Evolutionary conservation across 1,140 invertebrate genomes (phyloP).

Genomic region (Drosophila tropicalis): DNA sequence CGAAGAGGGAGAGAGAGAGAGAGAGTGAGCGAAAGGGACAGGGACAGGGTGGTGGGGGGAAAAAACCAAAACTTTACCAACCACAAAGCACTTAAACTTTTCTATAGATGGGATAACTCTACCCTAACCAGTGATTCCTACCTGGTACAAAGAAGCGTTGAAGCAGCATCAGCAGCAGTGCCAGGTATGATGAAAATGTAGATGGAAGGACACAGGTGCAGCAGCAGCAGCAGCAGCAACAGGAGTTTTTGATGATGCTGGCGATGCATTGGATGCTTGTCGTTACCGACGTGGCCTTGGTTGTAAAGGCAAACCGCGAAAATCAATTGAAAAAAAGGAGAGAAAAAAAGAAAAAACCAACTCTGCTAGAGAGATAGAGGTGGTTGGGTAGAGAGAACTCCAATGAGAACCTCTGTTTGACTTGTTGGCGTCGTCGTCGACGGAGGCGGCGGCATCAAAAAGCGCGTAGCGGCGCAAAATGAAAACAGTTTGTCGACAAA

Average conservation of each 20-base stretch:
- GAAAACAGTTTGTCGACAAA: slow-evolving; percentile 75
- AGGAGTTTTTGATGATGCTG: slow-evolving; percentile 4
- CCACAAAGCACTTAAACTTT: slow-evolving; percentile 78
- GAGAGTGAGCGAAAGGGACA: slow-evolving; percentile 21
- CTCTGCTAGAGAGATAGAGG: neutral
- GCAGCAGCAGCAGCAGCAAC: slow-evolving; percentile 45
- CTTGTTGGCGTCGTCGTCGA: slow-evolving; percentile 56
- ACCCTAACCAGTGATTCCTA: neutral
- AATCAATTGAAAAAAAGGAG: slow-evolving; percentile 75
- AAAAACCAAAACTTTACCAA: slow-evolving; percentile 43
- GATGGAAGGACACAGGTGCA: slow-evolving; percentile 52
- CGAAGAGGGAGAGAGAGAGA: slow-evolving; percentile 17
- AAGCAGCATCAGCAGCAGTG: slow-evolving; percentile 58
- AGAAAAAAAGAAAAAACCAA: slow-evolving; percentile 43
- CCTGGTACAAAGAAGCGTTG: slow-evolving; percentile 73
- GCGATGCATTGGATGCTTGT: neutral
- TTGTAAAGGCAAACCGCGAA: slow-evolving; percentile 68
- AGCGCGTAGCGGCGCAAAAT: slow-evolving; percentile 79
- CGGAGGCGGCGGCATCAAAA: slow-evolving; percentile 74
- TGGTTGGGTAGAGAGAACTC: slow-evolving; percentile 9
- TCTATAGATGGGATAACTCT: slow-evolving; percentile 56
- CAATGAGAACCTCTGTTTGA: slow-evolving; percentile 60
- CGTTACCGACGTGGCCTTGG: slow-evolving; percentile 59
- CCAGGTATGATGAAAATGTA: neutral
- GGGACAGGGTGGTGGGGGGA: neutral